Percentiles rank a stretch among this genome's conserved stretches.
These are phyloP conservation scores for Xylocampa areola DNA, from an alignment of 2,888 invertebrate species.

Conservation along the genomic window DNA sequence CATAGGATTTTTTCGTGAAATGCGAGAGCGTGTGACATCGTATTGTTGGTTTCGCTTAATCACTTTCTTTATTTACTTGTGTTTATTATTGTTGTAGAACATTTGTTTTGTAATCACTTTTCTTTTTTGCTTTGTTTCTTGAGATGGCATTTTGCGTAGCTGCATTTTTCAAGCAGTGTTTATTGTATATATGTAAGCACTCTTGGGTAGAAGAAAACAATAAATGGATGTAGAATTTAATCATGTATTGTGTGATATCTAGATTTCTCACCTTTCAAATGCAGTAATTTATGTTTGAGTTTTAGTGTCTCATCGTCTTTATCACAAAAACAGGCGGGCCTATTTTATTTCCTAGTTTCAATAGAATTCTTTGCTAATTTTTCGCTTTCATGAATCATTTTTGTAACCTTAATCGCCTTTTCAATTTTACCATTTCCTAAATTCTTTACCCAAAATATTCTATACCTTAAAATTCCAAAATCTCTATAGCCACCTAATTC, in stretches of 20 bases:
- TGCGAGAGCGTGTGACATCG: constrained; percentile 59
- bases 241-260: neutral
- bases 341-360: too few species aligned
- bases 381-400: neutral
- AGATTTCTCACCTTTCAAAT: neutral
- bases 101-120: constrained; percentile 25
- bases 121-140: constrained; percentile 16
- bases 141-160: constrained; percentile 14
- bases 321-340: too few species aligned
- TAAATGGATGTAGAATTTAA: neutral
- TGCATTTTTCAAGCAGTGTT: constrained; percentile 3
- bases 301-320: too few species aligned
- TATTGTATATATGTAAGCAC: neutral
- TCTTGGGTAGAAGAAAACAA: neutral
- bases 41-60: constrained; percentile 45
- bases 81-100: constrained; percentile 24
- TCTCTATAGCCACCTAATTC: neutral
- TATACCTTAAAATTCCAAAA: constrained; percentile 12
- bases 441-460: constrained; percentile 1
- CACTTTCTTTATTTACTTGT: constrained; percentile 49
- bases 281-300: too few species aligned
- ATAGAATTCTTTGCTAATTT: too few species aligned
- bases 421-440: neutral
- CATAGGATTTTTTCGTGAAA: constrained; percentile 38
- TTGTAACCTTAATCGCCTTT: neutral